Percentiles rank a stretch among this genome's conserved stretches.
These are phyloP conservation scores for Rhizoglyphus robini DNA, from an alignment of 1,140 invertebrate genomes.

Conservation along the genomic window DNA sequence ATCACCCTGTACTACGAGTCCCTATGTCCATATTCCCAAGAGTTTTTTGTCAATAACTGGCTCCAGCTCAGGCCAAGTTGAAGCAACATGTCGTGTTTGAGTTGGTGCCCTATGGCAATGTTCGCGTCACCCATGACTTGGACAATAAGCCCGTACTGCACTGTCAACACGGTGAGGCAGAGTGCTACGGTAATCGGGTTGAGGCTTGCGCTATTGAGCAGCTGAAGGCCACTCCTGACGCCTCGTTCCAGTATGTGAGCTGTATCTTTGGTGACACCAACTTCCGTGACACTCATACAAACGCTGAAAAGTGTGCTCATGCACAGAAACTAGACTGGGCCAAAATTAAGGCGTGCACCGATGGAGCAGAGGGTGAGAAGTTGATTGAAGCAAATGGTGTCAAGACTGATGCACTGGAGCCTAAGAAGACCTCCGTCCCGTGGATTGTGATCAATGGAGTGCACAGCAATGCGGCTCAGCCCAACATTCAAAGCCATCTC, in stretches of 20 bases:
- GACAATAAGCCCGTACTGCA: neutral
- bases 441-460: slow-evolving; percentile 9
- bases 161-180: slow-evolving; percentile 25
- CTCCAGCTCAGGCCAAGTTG: neutral
- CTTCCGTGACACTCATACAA: neutral
- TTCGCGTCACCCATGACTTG: neutral
- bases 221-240: neutral
- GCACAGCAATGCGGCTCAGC: neutral
- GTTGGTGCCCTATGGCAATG: slow-evolving; percentile 11
- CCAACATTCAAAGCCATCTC: neutral
- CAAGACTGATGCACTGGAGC: neutral
- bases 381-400: neutral
- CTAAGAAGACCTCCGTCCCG: neutral
- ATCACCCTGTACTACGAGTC: slow-evolving; percentile 5
- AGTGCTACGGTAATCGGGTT: slow-evolving; percentile 26
- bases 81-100: neutral
- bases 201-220: slow-evolving; percentile 24
- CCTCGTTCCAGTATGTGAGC: neutral
- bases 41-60: neutral
- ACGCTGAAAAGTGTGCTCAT: neutral
- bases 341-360: neutral
- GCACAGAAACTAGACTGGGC: neutral
- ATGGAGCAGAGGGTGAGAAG: neutral
- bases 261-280: neutral
- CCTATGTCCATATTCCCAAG: neutral